A percentile compares a stretch with the other conserved stretches of the same genome.
These are phyloP conservation scores for Microcebus jonahi DNA, from an alignment of 2,113 vertebrate genomes.

Conservation along the genomic window DNA sequence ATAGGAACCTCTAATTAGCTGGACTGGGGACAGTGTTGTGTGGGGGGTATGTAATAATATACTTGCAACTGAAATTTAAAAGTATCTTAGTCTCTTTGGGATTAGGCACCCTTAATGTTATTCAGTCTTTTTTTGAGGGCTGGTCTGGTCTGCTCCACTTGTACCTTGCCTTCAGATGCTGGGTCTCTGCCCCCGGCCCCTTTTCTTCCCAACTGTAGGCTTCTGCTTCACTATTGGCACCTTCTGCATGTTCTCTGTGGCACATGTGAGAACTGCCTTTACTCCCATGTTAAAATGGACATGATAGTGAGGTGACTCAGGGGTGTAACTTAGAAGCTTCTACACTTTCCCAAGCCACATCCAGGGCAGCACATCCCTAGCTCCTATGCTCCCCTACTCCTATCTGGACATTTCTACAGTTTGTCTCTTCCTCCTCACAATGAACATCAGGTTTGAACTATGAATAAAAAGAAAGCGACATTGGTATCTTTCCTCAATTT, in stretches of 20 bases:
- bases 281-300: neutral
- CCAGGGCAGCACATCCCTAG: neutral
- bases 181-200: neutral
- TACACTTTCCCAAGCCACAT: neutral
- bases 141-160: neutral
- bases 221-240: neutral
- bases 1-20: neutral
- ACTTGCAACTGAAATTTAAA: neutral
- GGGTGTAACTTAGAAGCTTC: neutral
- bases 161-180: neutral
- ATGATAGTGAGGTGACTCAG: neutral
- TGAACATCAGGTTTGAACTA: neutral
- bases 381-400: neutral
- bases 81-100: neutral
- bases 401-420: neutral
- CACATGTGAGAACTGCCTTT: neutral
- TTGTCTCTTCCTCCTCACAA: neutral
- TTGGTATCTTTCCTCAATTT: neutral
- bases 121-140: neutral
- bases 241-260: neutral
- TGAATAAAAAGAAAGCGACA: neutral
- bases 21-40: neutral
- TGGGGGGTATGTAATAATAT: neutral
- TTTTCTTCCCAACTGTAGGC: neutral
- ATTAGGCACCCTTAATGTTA: neutral